phyloP scores from a whole-genome alignment of 2,113 vertebrate species.

The Ceyx margarethae region DNA sequence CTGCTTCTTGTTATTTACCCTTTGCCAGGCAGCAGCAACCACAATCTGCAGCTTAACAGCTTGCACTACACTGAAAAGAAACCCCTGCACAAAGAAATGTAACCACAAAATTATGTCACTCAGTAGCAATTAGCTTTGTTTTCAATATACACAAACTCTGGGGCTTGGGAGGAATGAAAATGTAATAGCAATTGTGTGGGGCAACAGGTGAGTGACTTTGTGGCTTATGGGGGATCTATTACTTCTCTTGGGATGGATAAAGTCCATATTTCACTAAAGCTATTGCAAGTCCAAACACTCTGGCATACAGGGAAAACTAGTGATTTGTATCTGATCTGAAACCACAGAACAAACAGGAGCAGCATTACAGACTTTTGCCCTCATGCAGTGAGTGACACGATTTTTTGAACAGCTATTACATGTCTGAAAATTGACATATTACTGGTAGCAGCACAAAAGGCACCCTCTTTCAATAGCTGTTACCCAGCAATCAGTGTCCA shows the following conservation, averaged over 20 bases:
- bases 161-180: neutral
- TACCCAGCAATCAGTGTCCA: constrained; percentile 35
- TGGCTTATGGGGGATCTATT: neutral
- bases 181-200: fast-evolving
- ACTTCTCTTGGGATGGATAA: neutral
- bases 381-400: neutral
- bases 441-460: constrained; percentile 30
- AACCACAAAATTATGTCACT: constrained; percentile 25
- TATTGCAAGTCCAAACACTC: neutral
- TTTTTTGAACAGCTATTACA: neutral
- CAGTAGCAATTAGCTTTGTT: constrained; percentile 23
- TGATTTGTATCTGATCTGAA: neutral
- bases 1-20: neutral
- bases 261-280: neutral
- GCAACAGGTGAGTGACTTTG: neutral
- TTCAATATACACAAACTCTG: neutral
- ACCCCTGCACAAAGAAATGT: neutral
- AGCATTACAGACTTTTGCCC: neutral
- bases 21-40: neutral
- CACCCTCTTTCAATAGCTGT: neutral
- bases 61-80: neutral
- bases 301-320: neutral
- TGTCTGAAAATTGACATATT: constrained; percentile 28
- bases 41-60: neutral
- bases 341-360: neutral